Evolutionary conservation across 2,113 vertebrate genomes (phyloP).

Genomic region (Calidris pugnax): DNA sequence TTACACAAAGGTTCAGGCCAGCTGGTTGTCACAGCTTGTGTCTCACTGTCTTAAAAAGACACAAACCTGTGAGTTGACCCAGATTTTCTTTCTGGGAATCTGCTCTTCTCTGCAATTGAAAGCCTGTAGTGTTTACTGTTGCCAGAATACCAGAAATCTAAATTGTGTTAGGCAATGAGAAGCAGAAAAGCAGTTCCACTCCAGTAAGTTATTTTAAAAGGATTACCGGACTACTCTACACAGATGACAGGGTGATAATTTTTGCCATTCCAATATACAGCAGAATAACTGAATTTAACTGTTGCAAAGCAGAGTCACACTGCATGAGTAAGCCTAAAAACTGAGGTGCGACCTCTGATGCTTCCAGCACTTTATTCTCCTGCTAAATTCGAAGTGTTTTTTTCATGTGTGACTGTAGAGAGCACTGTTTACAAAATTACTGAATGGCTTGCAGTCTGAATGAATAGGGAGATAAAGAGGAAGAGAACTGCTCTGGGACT

Average conservation of each 20-base stretch:
- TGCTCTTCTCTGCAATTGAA: neutral
- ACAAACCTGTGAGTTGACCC: neutral
- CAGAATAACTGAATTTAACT: neutral
- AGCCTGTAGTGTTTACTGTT: neutral
- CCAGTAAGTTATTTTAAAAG: neutral
- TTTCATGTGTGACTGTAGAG: neutral
- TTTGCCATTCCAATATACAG: neutral
- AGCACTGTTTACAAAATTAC: slow-evolving; percentile 22
- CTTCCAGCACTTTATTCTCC: neutral
- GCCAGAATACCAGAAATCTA: neutral
- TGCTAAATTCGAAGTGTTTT: neutral
- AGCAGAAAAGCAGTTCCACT: neutral
- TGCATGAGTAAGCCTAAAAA: neutral
- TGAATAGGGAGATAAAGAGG: neutral
- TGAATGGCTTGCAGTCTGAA: neutral
- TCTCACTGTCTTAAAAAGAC: neutral
- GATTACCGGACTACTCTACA: neutral
- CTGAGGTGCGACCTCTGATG: neutral
- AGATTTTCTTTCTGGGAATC: neutral
- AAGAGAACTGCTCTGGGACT: neutral
- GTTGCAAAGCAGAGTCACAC: neutral
- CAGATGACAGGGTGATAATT: neutral
- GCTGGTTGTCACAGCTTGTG: neutral
- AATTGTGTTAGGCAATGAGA: neutral
- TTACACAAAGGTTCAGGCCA: neutral